A percentile compares a stretch with the other conserved stretches of the same genome.
Conservation (phyloP, 2,888 invertebrate species). For the Nomada flava region DNA sequence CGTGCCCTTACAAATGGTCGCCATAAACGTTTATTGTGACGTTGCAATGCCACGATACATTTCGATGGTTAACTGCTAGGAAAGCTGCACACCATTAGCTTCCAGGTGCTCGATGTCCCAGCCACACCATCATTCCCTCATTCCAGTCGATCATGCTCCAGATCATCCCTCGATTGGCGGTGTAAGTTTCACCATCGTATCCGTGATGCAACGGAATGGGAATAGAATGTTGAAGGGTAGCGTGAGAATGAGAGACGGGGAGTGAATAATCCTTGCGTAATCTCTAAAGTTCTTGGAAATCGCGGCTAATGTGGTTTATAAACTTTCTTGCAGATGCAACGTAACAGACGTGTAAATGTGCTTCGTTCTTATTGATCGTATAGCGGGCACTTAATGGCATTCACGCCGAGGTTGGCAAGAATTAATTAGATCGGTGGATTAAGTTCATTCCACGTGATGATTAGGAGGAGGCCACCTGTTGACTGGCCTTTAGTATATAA, state of each 20-base stretch:
- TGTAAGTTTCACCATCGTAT: constrained; percentile 63
- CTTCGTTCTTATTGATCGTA: constrained; percentile 30
- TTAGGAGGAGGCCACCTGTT: constrained; percentile 40
- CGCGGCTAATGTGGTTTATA: constrained; percentile 58
- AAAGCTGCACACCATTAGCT: constrained; percentile 77
- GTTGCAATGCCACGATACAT: constrained; percentile 67
- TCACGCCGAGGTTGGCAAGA: constrained; percentile 1
- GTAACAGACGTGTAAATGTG: constrained; percentile 14
- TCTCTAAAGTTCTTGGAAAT: constrained; percentile 63
- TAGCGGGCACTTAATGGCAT: not conserved
- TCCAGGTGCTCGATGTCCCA: constrained; percentile 81
- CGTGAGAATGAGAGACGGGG: constrained; percentile 19
- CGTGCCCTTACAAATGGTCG: constrained; percentile 73
- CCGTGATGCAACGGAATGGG: constrained; percentile 12
- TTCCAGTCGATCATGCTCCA: constrained; percentile 74
- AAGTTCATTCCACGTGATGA: constrained; percentile 13
- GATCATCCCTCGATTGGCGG: constrained; percentile 72
- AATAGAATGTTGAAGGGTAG: constrained; percentile 14
- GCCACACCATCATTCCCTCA: constrained; percentile 67
- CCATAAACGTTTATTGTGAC: constrained; percentile 69
- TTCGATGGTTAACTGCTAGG: constrained; percentile 45
- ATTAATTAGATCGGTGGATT: constrained; percentile 39
- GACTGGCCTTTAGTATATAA: not conserved
- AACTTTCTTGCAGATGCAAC: constrained; percentile 40
- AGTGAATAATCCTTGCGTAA: constrained; percentile 71